Conservation (phyloP, 2,113 vertebrate genomes). For the Hypanus sabinus region DNA sequence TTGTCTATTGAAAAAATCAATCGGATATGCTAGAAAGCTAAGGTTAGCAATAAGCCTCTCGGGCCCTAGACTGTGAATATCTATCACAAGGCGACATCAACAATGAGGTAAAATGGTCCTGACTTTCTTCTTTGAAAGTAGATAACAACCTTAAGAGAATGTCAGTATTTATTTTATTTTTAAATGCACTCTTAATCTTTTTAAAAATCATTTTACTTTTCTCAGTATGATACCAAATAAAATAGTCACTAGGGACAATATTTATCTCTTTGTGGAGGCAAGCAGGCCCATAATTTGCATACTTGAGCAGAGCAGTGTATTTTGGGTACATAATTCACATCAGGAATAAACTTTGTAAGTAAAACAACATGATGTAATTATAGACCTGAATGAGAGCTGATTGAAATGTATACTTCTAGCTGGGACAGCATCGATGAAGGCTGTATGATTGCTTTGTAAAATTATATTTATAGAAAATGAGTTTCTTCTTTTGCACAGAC, state of each 20-base stretch:
- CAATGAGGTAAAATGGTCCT: background rate
- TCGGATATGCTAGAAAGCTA: too few relatives aligned
- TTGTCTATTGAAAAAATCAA: too few relatives aligned
- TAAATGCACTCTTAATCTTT: background rate
- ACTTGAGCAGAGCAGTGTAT: background rate
- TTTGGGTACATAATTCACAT: background rate
- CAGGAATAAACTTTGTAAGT: background rate
- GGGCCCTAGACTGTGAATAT: too few relatives aligned
- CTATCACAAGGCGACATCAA: background rate
- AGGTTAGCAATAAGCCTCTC: too few relatives aligned
- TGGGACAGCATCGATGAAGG: background rate
- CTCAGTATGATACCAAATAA: background rate
- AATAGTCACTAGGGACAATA: background rate
- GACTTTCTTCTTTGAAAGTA: background rate
- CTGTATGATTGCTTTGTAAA: background rate
- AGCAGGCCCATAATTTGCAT: background rate
- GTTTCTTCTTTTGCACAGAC: background rate
- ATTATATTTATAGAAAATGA: background rate
- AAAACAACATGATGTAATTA: background rate
- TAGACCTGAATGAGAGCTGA: background rate
- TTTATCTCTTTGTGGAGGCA: background rate
- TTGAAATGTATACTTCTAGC: background rate
- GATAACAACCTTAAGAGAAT: background rate
- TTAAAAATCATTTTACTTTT: background rate
- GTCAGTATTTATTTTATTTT: background rate